phyloP scores from a whole-genome alignment of 2,797 vertebrate species.

The Vultur gryphus region DNA sequence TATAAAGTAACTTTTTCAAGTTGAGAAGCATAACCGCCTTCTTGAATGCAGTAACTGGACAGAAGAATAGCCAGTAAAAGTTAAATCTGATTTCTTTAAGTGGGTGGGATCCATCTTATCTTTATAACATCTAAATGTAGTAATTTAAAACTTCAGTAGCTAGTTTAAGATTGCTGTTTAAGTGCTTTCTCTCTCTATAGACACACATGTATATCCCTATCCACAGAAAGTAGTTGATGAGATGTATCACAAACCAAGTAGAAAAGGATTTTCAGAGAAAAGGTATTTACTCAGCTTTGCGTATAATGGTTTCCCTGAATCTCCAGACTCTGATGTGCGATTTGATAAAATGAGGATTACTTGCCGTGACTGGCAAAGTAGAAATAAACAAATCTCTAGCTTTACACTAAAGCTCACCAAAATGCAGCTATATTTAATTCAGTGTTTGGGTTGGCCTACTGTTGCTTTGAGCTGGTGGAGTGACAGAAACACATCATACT shows the following conservation, averaged over 20 bases:
- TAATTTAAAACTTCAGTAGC: neutral
- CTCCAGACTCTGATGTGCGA: neutral
- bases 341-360: neutral
- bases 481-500: neutral
- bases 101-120: neutral
- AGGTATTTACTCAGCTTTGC: neutral
- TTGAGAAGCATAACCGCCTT: neutral
- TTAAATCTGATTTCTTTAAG: neutral
- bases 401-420: neutral
- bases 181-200: neutral
- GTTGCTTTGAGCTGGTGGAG: neutral
- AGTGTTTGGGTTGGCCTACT: neutral
- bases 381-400: neutral
- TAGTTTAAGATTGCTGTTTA: neutral
- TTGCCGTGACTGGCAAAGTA: neutral
- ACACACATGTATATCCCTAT: neutral
- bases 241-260: neutral
- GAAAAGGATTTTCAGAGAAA: neutral
- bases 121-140: neutral
- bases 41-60: neutral
- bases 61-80: neutral
- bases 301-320: neutral
- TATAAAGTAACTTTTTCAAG: neutral
- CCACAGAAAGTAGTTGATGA: neutral
- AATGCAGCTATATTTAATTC: neutral